These are phyloP conservation scores for Thamnophis elegans DNA, from an alignment of 2,797 vertebrate genomes.

Conservation along the genomic window DNA sequence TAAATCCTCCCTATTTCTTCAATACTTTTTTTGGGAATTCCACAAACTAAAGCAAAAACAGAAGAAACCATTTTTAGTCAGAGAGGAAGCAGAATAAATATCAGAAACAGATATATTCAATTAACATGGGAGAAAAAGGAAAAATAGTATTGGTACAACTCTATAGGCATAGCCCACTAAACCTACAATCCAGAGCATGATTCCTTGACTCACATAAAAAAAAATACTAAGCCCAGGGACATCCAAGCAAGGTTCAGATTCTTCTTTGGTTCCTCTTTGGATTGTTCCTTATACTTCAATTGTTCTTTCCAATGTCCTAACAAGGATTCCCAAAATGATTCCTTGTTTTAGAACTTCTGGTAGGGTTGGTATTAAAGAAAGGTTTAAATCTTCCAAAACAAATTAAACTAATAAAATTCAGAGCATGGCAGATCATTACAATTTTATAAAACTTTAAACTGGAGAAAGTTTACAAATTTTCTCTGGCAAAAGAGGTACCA, in stretches of 20 bases:
- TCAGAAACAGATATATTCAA: neutral
- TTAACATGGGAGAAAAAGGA: neutral
- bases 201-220: neutral
- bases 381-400: neutral
- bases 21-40: conserved; percentile 62
- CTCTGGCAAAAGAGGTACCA: neutral
- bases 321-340: neutral
- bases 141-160: neutral
- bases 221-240: neutral
- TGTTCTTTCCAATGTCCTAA: neutral
- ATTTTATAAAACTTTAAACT: neutral
- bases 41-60: conserved; percentile 79
- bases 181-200: neutral
- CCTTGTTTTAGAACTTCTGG: neutral
- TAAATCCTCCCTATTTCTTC: conserved; percentile 69
- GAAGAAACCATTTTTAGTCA: neutral
- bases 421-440: neutral
- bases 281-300: neutral
- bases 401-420: neutral
- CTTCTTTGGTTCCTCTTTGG: neutral
- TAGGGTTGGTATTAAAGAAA: neutral
- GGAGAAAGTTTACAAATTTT: neutral
- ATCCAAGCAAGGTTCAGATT: neutral
- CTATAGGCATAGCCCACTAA: neutral
- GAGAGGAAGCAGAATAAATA: neutral